phyloP scores from a whole-genome alignment of 2,113 vertebrate genomes.

The Melanotaenia duboulayi region DNA sequence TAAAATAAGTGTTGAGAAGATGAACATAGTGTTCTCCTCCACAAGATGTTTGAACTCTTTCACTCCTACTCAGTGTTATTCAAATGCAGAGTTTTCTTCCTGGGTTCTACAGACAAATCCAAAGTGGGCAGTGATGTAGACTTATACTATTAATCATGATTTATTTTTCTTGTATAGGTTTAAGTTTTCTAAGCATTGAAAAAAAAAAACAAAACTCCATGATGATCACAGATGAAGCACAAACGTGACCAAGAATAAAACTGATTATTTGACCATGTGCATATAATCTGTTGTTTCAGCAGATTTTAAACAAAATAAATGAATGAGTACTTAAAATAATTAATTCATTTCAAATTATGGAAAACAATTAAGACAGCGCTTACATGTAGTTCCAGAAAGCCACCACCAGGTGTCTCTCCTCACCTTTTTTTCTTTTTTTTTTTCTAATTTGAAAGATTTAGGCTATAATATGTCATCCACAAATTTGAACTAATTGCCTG shows the following conservation, averaged over 20 bases:
- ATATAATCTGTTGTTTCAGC: neutral
- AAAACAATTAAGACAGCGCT: neutral
- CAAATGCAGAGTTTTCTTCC: conserved; percentile 29
- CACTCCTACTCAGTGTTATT: conserved; percentile 53
- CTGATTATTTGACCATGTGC: neutral
- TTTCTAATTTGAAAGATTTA: neutral
- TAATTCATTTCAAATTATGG: neutral
- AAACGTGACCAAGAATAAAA: neutral
- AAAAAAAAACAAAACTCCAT: neutral
- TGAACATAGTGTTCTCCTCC: conserved; percentile 54
- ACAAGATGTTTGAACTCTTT: conserved; percentile 44
- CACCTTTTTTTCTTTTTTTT: conserved; percentile 13
- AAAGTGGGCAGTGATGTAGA: conserved; percentile 26
- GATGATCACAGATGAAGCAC: neutral
- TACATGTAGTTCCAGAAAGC: neutral
- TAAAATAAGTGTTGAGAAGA: conserved; percentile 50
- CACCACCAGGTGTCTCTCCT: conserved; percentile 72
- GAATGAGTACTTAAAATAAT: too few species aligned
- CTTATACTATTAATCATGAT: neutral
- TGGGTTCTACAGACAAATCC: conserved; percentile 16
- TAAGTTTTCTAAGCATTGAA: neutral
- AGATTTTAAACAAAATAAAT: neutral
- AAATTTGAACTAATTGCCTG: conserved; percentile 23
- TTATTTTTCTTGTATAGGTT: neutral
- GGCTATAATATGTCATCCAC: neutral